These are phyloP conservation scores for Archips crataeganus DNA, from an alignment of 2,888 invertebrate genomes.

Conservation along the genomic window DNA sequence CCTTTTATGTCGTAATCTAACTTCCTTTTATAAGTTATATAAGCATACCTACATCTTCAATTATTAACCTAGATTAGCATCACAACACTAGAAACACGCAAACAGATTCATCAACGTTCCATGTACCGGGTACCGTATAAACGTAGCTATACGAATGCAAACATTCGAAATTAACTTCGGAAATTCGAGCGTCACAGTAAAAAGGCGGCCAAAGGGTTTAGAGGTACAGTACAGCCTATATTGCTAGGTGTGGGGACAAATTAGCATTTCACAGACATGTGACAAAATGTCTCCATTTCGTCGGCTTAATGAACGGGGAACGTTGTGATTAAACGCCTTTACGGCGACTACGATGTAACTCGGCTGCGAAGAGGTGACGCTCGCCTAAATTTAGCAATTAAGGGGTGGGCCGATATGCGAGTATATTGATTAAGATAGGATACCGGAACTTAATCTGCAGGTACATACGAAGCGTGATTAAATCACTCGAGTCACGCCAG, in stretches of 20 bases:
- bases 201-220: constrained; percentile 70
- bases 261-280: constrained; percentile 82
- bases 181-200: constrained; percentile 59
- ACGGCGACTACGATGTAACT: constrained; percentile 63
- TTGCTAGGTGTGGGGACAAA: constrained; percentile 75
- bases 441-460: constrained; percentile 51
- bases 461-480: constrained; percentile 49
- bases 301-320: constrained; percentile 78
- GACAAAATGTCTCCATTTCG: constrained; percentile 71
- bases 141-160: constrained; percentile 51
- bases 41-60: background rate
- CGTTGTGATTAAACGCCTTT: constrained; percentile 77
- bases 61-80: background rate
- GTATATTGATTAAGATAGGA: constrained; percentile 63
- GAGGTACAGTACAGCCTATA: constrained; percentile 62
- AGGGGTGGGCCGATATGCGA: constrained; percentile 58
- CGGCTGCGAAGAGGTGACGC: constrained; percentile 52
- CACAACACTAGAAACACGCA: background rate
- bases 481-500: constrained; percentile 17
- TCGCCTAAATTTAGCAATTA: constrained; percentile 72
- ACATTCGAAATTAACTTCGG: constrained; percentile 66
- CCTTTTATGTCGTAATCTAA: too few species aligned
- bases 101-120: constrained; percentile 4
- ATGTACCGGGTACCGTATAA: background rate
- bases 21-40: background rate